Evolutionary conservation across 2,888 invertebrate genomes (phyloP).

Genomic region (Microctonus hyperodae): DNA sequence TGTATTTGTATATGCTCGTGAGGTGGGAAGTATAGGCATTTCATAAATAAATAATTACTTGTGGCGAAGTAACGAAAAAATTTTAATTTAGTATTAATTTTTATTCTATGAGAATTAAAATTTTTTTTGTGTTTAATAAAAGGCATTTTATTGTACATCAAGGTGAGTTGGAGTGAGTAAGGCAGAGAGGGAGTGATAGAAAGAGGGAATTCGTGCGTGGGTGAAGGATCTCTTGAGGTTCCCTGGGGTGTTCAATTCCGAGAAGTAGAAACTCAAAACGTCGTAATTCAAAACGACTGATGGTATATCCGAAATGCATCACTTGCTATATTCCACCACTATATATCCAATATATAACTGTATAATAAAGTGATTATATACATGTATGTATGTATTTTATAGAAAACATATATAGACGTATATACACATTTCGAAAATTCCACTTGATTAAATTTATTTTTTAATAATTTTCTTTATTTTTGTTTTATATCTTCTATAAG

Average conservation of each 20-base stretch:
- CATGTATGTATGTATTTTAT: background rate
- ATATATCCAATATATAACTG: background rate
- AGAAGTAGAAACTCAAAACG: constrained; percentile 45
- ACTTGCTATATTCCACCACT: constrained; percentile 1
- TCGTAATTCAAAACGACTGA: constrained; percentile 18
- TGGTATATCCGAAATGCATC: background rate
- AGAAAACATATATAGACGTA: too few relatives aligned
- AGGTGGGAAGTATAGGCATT: background rate
- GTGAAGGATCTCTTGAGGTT: constrained; percentile 40
- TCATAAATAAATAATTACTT: background rate
- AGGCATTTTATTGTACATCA: background rate
- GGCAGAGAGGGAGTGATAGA: constrained; percentile 19
- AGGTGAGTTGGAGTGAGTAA: background rate
- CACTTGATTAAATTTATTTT: too few relatives aligned
- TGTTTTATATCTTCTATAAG: too few relatives aligned
- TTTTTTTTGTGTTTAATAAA: background rate
- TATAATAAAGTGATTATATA: too few relatives aligned
- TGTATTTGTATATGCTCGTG: background rate
- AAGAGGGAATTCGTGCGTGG: constrained; percentile 40
- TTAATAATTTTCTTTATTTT: too few relatives aligned
- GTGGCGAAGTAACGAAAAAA: background rate
- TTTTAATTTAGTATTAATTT: background rate
- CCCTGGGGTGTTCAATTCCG: constrained; percentile 48
- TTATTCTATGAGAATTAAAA: background rate
- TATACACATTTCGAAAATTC: too few relatives aligned